These are phyloP conservation scores for Spodoptera picta DNA, from an alignment of 2,888 invertebrate species.

Conservation along the genomic window DNA sequence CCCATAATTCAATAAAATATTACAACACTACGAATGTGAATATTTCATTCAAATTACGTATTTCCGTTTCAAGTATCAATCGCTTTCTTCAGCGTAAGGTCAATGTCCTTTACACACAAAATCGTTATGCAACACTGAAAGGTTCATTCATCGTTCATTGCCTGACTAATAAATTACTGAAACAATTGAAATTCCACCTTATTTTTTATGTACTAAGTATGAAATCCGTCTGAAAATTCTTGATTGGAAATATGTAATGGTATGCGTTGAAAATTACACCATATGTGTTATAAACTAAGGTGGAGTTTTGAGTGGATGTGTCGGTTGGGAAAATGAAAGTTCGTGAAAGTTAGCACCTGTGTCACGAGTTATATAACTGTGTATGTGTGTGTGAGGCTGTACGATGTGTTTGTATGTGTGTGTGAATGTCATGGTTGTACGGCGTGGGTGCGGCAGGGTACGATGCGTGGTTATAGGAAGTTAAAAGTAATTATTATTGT, in stretches of 20 bases:
- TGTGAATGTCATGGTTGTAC: slow-evolving; percentile 37
- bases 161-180: slow-evolving; percentile 11
- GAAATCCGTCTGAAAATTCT: neutral
- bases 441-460: slow-evolving; percentile 7
- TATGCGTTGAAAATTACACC: slow-evolving; percentile 5
- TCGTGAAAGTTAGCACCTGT: slow-evolving; percentile 72
- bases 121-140: slow-evolving; percentile 54
- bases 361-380: slow-evolving; percentile 55
- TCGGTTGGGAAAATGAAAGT: slow-evolving; percentile 73
- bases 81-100: slow-evolving; percentile 53
- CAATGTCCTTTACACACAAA: slow-evolving; percentile 44
- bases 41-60: slow-evolving; percentile 6
- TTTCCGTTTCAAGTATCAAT: slow-evolving; percentile 25
- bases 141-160: slow-evolving; percentile 50
- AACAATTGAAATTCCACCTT: neutral
- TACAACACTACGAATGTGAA: neutral
- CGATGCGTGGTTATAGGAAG: slow-evolving; percentile 11
- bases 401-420: slow-evolving; percentile 37
- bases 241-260: neutral
- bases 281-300: rapidly evolving
- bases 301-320: slow-evolving; percentile 25
- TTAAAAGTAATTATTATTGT: neutral
- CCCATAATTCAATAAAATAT: too few species aligned
- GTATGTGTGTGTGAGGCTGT: slow-evolving; percentile 46
- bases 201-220: rapidly evolving